phyloP scores from a whole-genome alignment of 2,888 invertebrate genomes.

The Mechanitis mazaeus region DNA sequence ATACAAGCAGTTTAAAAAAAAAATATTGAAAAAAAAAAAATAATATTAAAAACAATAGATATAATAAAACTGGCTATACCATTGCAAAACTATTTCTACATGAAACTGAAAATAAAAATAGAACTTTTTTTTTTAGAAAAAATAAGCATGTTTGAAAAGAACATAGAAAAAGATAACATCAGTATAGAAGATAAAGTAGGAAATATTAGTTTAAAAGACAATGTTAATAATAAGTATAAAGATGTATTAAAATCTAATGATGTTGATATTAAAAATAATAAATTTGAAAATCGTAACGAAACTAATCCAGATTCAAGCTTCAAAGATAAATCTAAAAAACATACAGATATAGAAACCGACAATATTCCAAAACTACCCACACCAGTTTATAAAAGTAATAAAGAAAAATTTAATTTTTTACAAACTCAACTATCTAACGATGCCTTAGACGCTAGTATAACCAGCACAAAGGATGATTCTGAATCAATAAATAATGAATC shows the following conservation, averaged over 20 bases:
- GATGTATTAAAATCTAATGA: slow-evolving; percentile 40
- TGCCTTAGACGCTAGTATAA: slow-evolving; percentile 38
- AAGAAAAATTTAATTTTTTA: slow-evolving; percentile 63
- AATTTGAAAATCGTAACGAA: slow-evolving; percentile 23
- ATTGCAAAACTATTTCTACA: slow-evolving; percentile 3
- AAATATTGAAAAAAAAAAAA: no score
- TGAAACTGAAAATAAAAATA: slow-evolving; percentile 3
- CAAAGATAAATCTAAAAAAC: slow-evolving; percentile 20
- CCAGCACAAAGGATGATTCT: slow-evolving; percentile 34
- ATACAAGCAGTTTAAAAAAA: no score
- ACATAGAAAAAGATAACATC: slow-evolving; percentile 51
- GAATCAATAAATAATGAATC: slow-evolving; percentile 12
- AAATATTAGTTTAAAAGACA: slow-evolving; percentile 57
- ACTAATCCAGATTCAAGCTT: slow-evolving; percentile 24
- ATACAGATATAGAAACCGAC: slow-evolving; percentile 38
- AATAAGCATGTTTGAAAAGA: slow-evolving; percentile 72
- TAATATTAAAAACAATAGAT: no score
- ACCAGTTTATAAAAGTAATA: slow-evolving; percentile 59
- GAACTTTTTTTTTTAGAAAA: slow-evolving; percentile 53
- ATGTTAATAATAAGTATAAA: slow-evolving; percentile 47
- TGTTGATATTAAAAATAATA: slow-evolving; percentile 21
- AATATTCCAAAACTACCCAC: slow-evolving; percentile 42
- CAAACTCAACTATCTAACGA: slow-evolving; percentile 60
- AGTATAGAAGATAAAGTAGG: slow-evolving; percentile 54
- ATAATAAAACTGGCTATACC: no score